Percentiles rank a stretch among this genome's conserved stretches.
phyloP scores from a whole-genome alignment of 2,888 invertebrate species.

The Tetranychus truncatus region DNA sequence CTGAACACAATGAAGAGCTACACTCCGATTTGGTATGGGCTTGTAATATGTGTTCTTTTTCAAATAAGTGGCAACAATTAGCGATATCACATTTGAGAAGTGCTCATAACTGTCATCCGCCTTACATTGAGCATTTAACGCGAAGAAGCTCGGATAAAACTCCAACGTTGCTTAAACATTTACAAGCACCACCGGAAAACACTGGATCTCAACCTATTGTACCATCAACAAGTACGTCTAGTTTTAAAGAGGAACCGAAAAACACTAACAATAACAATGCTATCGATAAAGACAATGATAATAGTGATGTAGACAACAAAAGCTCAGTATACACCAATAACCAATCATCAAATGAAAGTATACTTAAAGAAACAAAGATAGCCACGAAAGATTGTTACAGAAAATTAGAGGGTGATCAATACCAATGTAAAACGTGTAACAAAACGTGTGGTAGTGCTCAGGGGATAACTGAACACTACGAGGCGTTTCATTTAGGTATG shows the following conservation, averaged over 20 bases:
- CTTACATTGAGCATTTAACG: background rate
- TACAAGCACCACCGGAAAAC: background rate
- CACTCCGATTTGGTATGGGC: conserved; percentile 8
- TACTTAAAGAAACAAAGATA: background rate
- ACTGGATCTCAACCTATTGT: background rate
- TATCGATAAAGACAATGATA: background rate
- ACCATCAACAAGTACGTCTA: background rate
- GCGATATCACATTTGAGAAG: background rate
- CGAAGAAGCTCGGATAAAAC: background rate
- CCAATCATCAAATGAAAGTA: background rate
- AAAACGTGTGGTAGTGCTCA: background rate
- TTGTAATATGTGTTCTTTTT: background rate
- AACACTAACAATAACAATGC: background rate
- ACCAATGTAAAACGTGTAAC: background rate
- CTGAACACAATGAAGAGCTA: background rate
- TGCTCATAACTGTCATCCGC: background rate
- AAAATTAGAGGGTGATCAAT: background rate
- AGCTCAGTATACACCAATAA: too few relatives aligned
- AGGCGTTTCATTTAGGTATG: background rate
- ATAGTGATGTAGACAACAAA: background rate
- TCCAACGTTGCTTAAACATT: background rate
- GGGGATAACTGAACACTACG: conserved; percentile 6
- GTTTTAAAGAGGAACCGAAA: background rate
- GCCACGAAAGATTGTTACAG: background rate
- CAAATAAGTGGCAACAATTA: background rate